A percentile compares a stretch with the other conserved stretches of the same genome.
Evolutionary conservation across 2,888 invertebrate genomes (phyloP).

Genomic region (Pyrrhosoma nymphula): DNA sequence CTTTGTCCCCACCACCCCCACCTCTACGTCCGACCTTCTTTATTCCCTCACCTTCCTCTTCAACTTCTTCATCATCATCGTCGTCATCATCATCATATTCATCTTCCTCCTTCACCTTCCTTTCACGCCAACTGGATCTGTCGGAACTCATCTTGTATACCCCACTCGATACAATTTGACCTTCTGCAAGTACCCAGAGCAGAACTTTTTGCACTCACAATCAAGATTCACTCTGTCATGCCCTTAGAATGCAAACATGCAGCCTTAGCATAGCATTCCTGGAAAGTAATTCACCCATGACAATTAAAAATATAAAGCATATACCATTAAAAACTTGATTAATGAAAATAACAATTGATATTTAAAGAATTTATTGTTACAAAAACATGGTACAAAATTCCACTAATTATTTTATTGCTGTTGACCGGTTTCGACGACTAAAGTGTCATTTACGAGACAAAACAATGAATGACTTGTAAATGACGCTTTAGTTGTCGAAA

Average conservation of each 20-base stretch:
- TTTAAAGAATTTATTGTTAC: too few species aligned
- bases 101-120: slow-evolving; percentile 73
- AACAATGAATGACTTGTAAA: too few species aligned
- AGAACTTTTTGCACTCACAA: background rate
- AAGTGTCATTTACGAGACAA: too few species aligned
- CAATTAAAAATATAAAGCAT: too few species aligned
- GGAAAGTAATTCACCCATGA: background rate
- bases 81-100: slow-evolving; percentile 76
- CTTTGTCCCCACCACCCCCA: slow-evolving; percentile 68
- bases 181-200: background rate
- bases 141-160: slow-evolving; percentile 29
- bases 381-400: too few species aligned
- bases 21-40: slow-evolving; percentile 56
- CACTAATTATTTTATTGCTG: too few species aligned
- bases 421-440: too few species aligned
- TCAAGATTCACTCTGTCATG: background rate
- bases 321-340: too few species aligned
- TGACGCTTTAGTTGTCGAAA: too few species aligned
- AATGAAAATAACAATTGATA: too few species aligned
- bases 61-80: slow-evolving; percentile 77
- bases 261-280: background rate
- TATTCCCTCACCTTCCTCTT: slow-evolving; percentile 78
- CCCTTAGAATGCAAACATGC: background rate
- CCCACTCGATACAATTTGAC: background rate
- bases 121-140: slow-evolving; percentile 50